Percentiles rank a stretch among this genome's conserved stretches.
phyloP scores from a whole-genome alignment of 2,797 vertebrate species.

The Chromis chromis region DNA sequence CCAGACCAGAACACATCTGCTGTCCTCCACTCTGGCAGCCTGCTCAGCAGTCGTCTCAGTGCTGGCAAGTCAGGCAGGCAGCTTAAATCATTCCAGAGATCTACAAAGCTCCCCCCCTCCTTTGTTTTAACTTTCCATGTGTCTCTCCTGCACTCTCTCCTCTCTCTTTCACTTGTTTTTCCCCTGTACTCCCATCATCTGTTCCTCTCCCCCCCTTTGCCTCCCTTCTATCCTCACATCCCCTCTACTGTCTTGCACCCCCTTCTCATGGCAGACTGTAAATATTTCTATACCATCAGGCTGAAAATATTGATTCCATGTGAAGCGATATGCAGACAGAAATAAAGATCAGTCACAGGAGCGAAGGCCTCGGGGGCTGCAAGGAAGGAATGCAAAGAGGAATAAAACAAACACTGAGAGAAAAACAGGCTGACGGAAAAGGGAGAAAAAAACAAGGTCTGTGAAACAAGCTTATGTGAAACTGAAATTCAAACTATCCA shows the following conservation, averaged over 20 bases:
- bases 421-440: slow-evolving; percentile 18
- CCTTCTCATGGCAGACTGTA: slow-evolving; percentile 17
- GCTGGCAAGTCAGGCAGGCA: slow-evolving; percentile 59
- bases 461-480: slow-evolving; percentile 17
- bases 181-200: slow-evolving; percentile 35
- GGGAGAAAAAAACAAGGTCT: not conserved
- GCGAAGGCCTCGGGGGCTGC: slow-evolving; percentile 29
- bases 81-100: slow-evolving; percentile 74
- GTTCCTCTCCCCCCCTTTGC: not conserved
- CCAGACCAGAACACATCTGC: slow-evolving; percentile 60
- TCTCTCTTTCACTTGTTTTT: slow-evolving; percentile 30
- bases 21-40: slow-evolving; percentile 59
- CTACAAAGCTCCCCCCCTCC: slow-evolving; percentile 55
- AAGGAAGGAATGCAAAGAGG: slow-evolving; percentile 43
- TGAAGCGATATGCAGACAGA: slow-evolving; percentile 49
- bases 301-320: slow-evolving; percentile 54
- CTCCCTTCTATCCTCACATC: slow-evolving; percentile 49
- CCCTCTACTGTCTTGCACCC: slow-evolving; percentile 25
- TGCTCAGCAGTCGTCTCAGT: slow-evolving; percentile 58
- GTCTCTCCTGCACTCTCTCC: slow-evolving; percentile 59
- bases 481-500: slow-evolving; percentile 35
- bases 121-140: slow-evolving; percentile 74
- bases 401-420: slow-evolving; percentile 37
- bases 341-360: slow-evolving; percentile 45
- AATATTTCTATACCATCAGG: slow-evolving; percentile 39